Percentiles rank a stretch among this genome's conserved stretches.
Conservation (phyloP, 2,113 vertebrate genomes). For the Pardalotus punctatus region DNA sequence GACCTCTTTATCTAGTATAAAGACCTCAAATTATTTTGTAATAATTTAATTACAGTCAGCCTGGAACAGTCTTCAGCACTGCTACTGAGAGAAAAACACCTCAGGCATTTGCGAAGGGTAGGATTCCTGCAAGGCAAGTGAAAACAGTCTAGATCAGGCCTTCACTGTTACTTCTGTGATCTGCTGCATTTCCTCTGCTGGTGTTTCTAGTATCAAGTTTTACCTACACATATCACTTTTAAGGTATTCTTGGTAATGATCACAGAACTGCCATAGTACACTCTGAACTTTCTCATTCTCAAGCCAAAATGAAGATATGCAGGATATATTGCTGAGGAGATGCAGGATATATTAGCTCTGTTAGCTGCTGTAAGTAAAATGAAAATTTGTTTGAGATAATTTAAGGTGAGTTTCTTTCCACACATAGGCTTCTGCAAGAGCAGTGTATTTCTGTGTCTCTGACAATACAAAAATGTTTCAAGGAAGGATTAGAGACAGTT, state of each 20-base stretch:
- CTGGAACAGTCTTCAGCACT: background rate
- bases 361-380: background rate
- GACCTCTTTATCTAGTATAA: background rate
- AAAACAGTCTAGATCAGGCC: background rate
- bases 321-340: background rate
- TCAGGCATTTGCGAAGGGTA: background rate
- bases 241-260: background rate
- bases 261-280: background rate
- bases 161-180: background rate
- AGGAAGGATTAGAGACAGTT: background rate
- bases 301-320: background rate
- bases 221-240: background rate
- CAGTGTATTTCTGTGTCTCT: background rate
- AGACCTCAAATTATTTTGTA: background rate
- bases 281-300: background rate
- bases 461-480: background rate
- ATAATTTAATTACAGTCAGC: no score
- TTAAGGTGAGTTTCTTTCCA: background rate
- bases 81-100: background rate
- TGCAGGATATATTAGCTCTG: background rate
- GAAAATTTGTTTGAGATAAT: background rate
- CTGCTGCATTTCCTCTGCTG: background rate
- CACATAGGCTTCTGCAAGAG: background rate
- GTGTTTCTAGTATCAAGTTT: background rate
- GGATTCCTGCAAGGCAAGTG: fast-evolving